Conservation (phyloP, 2,888 invertebrate species). For the Dichetophora obliterata region DNA sequence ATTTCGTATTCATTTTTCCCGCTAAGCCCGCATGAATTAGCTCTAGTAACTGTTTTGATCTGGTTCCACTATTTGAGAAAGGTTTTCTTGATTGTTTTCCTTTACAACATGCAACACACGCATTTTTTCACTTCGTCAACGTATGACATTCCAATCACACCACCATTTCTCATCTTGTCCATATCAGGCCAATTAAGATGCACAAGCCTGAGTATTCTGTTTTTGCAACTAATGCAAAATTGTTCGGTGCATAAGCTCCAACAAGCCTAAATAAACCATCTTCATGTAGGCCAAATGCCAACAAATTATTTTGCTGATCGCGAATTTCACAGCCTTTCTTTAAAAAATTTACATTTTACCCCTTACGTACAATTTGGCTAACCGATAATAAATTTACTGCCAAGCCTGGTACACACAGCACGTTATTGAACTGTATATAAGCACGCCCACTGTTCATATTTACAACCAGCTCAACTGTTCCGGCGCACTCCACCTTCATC, state of each 20-base stretch:
- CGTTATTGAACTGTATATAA: constrained; percentile 36
- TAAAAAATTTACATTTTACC: constrained; percentile 3
- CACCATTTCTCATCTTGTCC: not conserved
- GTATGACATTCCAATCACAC: not conserved
- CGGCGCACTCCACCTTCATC: constrained; percentile 29
- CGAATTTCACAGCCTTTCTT: constrained; percentile 10
- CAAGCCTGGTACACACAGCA: constrained; percentile 47
- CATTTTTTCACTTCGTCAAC: not conserved
- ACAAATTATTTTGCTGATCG: constrained; percentile 11
- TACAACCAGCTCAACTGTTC: constrained; percentile 38
- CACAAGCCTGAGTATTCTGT: not conserved
- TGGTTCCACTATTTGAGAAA: not conserved
- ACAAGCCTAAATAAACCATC: not conserved
- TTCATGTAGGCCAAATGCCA: constrained; percentile 8
- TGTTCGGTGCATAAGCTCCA: not conserved
- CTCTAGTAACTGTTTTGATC: not conserved
- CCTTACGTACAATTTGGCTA: constrained; percentile 38
- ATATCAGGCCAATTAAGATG: not conserved
- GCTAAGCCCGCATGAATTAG: not conserved
- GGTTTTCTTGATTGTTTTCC: not conserved
- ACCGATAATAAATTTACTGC: constrained; percentile 48
- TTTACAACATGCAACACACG: not conserved
- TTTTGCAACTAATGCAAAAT: not conserved
- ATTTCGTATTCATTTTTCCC: not conserved
- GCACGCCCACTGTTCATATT: constrained; percentile 25